Percentiles rank a stretch among this genome's conserved stretches.
phyloP scores from a whole-genome alignment of 2,888 invertebrate species.

The Thymelicus sylvestris region DNA sequence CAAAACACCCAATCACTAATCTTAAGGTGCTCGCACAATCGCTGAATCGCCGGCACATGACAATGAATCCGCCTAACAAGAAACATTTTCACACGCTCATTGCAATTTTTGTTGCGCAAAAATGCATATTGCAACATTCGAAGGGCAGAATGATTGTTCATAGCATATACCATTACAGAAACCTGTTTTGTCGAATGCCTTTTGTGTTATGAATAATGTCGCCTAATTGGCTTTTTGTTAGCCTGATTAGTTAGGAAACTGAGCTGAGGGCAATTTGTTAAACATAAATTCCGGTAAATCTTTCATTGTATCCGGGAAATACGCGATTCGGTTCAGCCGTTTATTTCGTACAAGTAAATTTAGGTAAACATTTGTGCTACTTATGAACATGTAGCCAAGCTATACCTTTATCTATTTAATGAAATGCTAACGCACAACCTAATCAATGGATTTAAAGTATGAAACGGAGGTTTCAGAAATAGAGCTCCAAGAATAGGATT shows the following conservation, averaged over 20 bases:
- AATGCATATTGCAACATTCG: conserved; percentile 61
- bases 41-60: conserved; percentile 49
- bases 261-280: conserved; percentile 7
- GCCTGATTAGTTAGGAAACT: conserved; percentile 29
- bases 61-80: conserved; percentile 73
- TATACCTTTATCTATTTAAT: too few species aligned
- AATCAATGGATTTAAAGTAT: too few species aligned
- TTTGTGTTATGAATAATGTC: conserved; percentile 41
- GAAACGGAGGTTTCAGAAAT: too few species aligned
- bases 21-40: conserved; percentile 33
- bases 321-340: background rate
- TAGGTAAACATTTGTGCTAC: background rate
- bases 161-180: conserved; percentile 33
- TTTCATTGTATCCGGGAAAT: background rate
- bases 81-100: conserved; percentile 71
- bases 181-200: conserved; percentile 29
- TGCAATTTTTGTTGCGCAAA: conserved; percentile 64
- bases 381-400: too few species aligned
- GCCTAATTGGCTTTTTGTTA: conserved; percentile 43
- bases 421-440: too few species aligned
- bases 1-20: conserved; percentile 36
- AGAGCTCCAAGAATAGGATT: too few species aligned
- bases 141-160: conserved; percentile 61
- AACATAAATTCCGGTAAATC: background rate
- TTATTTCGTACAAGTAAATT: background rate